These are phyloP conservation scores for Valencia hispanica DNA, from an alignment of 2,797 vertebrate genomes.

Conservation along the genomic window DNA sequence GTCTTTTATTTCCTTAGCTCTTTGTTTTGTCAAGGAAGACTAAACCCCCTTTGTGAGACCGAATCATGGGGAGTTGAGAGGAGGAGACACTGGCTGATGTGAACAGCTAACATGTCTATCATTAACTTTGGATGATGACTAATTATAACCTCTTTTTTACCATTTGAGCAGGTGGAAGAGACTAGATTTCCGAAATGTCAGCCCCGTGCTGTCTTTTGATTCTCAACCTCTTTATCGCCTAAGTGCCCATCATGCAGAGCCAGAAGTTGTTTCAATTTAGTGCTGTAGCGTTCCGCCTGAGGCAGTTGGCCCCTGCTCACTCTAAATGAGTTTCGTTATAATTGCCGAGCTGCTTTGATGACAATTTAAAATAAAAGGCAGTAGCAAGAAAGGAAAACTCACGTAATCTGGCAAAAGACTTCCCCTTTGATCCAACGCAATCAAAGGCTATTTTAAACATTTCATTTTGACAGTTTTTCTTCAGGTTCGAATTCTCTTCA, in stretches of 20 bases:
- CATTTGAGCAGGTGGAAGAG: conserved; percentile 41
- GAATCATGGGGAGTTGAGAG: conserved; percentile 26
- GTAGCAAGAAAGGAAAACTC: conserved; percentile 10
- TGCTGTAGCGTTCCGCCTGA: conserved; percentile 36
- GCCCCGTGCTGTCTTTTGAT: conserved; percentile 50
- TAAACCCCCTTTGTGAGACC: conserved; percentile 1
- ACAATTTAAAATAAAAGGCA: conserved; percentile 28
- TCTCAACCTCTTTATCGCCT: conserved; percentile 55
- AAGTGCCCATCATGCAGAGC: conserved; percentile 46
- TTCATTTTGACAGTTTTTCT: conserved; percentile 29
- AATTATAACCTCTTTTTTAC: conserved; percentile 64
- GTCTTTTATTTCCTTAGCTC: conserved; percentile 8
- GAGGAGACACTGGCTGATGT: conserved; percentile 29
- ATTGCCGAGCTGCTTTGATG: conserved; percentile 16
- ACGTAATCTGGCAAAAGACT: neutral
- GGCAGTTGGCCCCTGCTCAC: conserved; percentile 25
- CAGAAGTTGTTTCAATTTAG: conserved; percentile 59
- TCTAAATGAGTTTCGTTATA: conserved; percentile 44
- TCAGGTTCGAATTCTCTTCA: conserved; percentile 7
- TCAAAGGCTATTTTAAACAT: neutral
- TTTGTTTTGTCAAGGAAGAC: conserved; percentile 25
- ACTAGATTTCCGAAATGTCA: conserved; percentile 54
- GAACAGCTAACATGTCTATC: conserved; percentile 44
- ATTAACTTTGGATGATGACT: conserved; percentile 62
- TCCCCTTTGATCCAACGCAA: neutral